Evolutionary conservation across 2,797 vertebrate genomes (phyloP).

Genomic region (Varecia variegata): DNA sequence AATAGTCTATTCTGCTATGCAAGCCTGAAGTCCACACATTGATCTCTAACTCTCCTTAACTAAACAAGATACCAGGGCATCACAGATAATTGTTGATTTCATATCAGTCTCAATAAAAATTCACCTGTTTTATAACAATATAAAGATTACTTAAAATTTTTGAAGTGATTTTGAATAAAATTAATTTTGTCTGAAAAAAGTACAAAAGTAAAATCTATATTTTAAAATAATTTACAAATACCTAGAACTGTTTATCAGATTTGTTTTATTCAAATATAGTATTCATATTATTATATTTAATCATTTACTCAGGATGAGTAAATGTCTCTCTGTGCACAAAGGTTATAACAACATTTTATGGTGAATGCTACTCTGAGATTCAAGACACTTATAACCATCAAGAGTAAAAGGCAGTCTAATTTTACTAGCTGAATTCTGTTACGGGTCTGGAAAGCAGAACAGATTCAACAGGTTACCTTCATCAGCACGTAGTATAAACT

Average conservation of each 20-base stretch:
- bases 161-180: not conserved
- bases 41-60: not conserved
- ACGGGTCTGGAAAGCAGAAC: not conserved
- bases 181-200: not conserved
- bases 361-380: not conserved
- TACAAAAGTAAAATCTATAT: not conserved
- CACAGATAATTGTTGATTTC: not conserved
- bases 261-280: not conserved
- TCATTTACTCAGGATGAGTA: not conserved
- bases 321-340: not conserved
- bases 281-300: not conserved
- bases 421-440: not conserved
- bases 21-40: not conserved
- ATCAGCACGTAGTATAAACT: not conserved
- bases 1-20: not conserved
- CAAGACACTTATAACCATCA: not conserved
- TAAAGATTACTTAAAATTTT: not conserved
- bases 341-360: not conserved
- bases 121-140: not conserved
- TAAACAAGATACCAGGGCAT: not conserved
- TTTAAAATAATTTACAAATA: slow-evolving; percentile 10
- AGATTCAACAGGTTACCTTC: not conserved
- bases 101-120: not conserved
- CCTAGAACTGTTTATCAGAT: not conserved
- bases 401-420: not conserved